Conservation (phyloP, 1,140 invertebrate species). For the Aphelinus certus region DNA sequence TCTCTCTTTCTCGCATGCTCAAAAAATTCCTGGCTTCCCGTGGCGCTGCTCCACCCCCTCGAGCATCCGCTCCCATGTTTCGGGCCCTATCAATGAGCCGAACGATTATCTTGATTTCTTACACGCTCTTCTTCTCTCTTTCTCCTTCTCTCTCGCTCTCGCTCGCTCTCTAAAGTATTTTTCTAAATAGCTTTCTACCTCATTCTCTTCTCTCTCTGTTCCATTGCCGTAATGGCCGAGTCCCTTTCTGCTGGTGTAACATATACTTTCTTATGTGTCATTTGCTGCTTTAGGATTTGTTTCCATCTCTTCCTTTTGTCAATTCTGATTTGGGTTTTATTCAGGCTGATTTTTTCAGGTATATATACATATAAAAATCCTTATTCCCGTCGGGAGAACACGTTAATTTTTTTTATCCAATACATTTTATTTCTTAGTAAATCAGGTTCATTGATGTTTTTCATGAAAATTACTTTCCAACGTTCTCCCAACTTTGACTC, state of each 20-base stretch:
- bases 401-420: too few relatives aligned
- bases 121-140: slow-evolving; percentile 8
- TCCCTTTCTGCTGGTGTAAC: slow-evolving; percentile 11
- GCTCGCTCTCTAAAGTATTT: slow-evolving; percentile 28
- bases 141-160: not conserved
- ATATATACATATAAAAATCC: too few relatives aligned
- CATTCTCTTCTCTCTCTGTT: not conserved
- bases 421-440: too few relatives aligned
- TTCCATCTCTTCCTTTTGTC: slow-evolving; percentile 14
- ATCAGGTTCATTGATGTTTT: too few relatives aligned
- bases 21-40: slow-evolving; percentile 53
- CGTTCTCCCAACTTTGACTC: too few relatives aligned
- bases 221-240: slow-evolving; percentile 12
- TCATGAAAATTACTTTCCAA: too few relatives aligned
- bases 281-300: slow-evolving; percentile 33
- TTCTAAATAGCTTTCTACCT: slow-evolving; percentile 39
- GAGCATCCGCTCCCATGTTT: slow-evolving; percentile 30
- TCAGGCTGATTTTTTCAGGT: too few relatives aligned
- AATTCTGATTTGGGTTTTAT: slow-evolving; percentile 23
- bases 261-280: slow-evolving; percentile 26
- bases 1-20: not conserved
- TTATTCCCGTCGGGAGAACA: too few relatives aligned
- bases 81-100: slow-evolving; percentile 46
- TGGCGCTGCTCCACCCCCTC: slow-evolving; percentile 45
- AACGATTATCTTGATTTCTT: slow-evolving; percentile 42